Conservation (phyloP, 2,888 invertebrate genomes). For the Cryptophagus acutangulus region DNA sequence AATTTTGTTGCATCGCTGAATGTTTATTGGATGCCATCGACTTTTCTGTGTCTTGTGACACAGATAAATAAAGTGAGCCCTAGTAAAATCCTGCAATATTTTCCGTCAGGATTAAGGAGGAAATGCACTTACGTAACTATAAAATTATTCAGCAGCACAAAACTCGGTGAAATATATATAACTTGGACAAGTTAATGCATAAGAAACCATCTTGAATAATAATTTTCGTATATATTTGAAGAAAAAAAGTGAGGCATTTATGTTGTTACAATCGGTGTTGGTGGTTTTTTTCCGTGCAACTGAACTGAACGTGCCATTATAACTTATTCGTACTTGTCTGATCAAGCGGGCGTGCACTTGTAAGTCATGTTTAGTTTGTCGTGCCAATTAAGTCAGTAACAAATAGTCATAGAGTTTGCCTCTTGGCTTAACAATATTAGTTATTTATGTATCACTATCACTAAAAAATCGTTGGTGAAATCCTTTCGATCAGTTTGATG, state of each 20-base stretch:
- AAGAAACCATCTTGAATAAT: background rate
- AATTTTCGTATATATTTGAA: too few relatives aligned
- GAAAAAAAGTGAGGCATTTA: too few relatives aligned
- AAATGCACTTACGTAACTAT: background rate
- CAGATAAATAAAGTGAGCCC: too few relatives aligned
- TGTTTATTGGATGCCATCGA: too few relatives aligned
- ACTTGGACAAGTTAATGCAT: background rate
- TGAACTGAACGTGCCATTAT: conserved; percentile 28
- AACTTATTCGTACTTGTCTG: conserved; percentile 32
- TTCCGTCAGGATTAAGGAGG: conserved; percentile 1
- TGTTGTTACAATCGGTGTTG: conserved; percentile 8
- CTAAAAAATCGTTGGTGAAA: too few relatives aligned
- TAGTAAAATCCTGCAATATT: background rate
- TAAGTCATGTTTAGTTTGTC: conserved; percentile 33
- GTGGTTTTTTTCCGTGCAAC: conserved; percentile 8
- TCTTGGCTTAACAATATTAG: too few relatives aligned
- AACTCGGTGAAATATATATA: background rate
- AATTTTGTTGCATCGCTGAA: too few relatives aligned
- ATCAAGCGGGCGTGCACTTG: conserved; percentile 31
- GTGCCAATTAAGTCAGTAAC: conserved; percentile 36
- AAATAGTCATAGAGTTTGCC: conserved; percentile 29
- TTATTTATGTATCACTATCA: too few relatives aligned
- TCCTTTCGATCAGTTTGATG: too few relatives aligned
- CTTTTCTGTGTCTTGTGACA: too few relatives aligned
- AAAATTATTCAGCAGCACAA: background rate